These are phyloP conservation scores for Leptodactylus fallax DNA, from an alignment of 2,797 vertebrate genomes.

Conservation along the genomic window DNA sequence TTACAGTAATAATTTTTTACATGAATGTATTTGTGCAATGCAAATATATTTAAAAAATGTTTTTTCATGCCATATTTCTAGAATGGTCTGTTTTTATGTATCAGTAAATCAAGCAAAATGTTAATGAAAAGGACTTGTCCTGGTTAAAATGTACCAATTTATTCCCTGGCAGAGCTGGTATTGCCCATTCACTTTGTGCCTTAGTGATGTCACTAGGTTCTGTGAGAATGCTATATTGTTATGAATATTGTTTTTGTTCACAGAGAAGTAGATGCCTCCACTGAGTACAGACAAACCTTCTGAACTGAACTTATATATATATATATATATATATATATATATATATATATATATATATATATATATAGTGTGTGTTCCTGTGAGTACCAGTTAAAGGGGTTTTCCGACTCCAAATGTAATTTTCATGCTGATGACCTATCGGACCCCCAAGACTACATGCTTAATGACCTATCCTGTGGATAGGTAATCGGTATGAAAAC, in stretches of 20 bases:
- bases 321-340: no score
- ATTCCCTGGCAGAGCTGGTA: not conserved
- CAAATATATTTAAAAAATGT: conserved; percentile 38
- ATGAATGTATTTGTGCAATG: conserved; percentile 53
- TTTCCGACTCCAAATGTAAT: no score
- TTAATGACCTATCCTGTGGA: no score
- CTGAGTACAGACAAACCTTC: not conserved
- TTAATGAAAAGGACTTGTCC: not conserved
- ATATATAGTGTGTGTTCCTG: not conserved
- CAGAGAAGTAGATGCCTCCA: not conserved
- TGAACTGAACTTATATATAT: not conserved
- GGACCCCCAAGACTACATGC: no score
- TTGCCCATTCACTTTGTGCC: not conserved
- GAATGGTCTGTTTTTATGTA: not conserved
- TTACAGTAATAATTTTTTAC: conserved; percentile 45
- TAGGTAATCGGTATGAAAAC: no score
- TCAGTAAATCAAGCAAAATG: conserved; percentile 10
- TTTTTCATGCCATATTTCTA: conserved; percentile 33
- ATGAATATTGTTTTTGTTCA: not conserved
- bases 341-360: no score
- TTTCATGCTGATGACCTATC: no score
- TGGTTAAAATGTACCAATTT: not conserved
- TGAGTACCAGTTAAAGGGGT: not conserved
- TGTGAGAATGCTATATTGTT: not conserved
- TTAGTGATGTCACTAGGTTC: not conserved